phyloP scores from a whole-genome alignment of 2,113 vertebrate species.

The Eptesicus fuscus region DNA sequence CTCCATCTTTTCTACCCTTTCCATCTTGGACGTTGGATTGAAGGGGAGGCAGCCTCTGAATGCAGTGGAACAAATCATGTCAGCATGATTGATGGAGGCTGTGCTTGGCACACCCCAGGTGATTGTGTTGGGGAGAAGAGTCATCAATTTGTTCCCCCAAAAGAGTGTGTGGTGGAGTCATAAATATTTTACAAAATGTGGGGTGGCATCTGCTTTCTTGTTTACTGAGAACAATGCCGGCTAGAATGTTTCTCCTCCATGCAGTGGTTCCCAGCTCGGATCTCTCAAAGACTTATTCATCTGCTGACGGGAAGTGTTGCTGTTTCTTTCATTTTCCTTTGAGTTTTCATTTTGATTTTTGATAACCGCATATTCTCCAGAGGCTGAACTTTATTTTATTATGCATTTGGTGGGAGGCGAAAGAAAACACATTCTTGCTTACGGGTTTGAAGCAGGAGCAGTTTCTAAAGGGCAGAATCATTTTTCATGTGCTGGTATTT shows the following conservation, averaged over 20 bases:
- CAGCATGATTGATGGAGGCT: constrained; percentile 42
- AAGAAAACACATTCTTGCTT: constrained; percentile 43
- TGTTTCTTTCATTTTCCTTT: constrained; percentile 61
- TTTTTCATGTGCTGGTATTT: constrained; percentile 49
- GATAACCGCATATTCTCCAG: constrained; percentile 42
- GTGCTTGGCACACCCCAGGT: constrained; percentile 62
- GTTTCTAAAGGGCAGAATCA: constrained; percentile 47
- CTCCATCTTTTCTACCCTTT: neutral
- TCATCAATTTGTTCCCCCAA: constrained; percentile 69
- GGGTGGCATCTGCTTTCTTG: constrained; percentile 60
- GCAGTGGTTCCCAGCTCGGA: constrained; percentile 7
- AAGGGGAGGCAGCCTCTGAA: constrained; percentile 44
- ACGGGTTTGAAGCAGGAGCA: constrained; percentile 48
- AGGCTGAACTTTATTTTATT: constrained; percentile 41
- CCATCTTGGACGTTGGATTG: neutral
- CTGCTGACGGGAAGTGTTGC: constrained; percentile 16
- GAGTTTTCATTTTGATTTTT: constrained; percentile 67
- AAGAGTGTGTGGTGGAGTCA: constrained; percentile 46
- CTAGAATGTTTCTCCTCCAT: constrained; percentile 17
- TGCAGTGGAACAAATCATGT: constrained; percentile 58
- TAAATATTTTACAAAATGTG: constrained; percentile 74
- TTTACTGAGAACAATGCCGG: constrained; percentile 54
- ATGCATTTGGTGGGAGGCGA: constrained; percentile 41
- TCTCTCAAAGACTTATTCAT: constrained; percentile 50
- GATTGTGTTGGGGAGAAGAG: constrained; percentile 48